Evolutionary conservation across 2,797 vertebrate genomes (phyloP).

Genomic region (Apogon talboti): DNA sequence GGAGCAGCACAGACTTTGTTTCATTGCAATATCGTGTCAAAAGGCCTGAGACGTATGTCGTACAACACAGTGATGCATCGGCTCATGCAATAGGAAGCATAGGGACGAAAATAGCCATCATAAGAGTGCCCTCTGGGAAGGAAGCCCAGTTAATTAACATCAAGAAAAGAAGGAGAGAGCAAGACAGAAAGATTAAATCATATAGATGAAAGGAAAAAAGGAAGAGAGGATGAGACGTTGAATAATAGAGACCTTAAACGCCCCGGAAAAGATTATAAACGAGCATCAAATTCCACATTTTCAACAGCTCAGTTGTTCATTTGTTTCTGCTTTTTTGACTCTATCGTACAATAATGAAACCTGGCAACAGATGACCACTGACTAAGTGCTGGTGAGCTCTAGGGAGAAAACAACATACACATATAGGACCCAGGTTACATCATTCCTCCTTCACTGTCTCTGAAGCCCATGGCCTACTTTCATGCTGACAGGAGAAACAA

Average conservation of each 20-base stretch:
- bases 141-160: conserved; percentile 65
- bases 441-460: conserved; percentile 61
- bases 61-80: conserved; percentile 30
- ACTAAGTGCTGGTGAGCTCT: conserved; percentile 36
- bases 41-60: conserved; percentile 29
- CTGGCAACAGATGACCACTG: conserved; percentile 23
- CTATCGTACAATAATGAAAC: conserved; percentile 9
- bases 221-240: not conserved
- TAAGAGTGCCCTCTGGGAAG: conserved; percentile 53
- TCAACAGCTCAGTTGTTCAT: not conserved
- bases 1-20: conserved; percentile 1
- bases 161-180: conserved; percentile 20
- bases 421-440: conserved; percentile 70
- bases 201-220: not conserved
- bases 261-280: not conserved
- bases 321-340: conserved; percentile 8
- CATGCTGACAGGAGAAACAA: conserved; percentile 48
- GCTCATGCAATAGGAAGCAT: conserved; percentile 36
- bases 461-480: conserved; percentile 67
- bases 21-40: conserved; percentile 26
- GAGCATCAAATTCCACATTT: not conserved
- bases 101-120: conserved; percentile 61
- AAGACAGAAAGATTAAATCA: conserved; percentile 21
- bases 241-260: not conserved
- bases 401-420: conserved; percentile 61